These are phyloP conservation scores for Platichthys stellatus DNA, from an alignment of 2,113 vertebrate species.

Conservation along the genomic window DNA sequence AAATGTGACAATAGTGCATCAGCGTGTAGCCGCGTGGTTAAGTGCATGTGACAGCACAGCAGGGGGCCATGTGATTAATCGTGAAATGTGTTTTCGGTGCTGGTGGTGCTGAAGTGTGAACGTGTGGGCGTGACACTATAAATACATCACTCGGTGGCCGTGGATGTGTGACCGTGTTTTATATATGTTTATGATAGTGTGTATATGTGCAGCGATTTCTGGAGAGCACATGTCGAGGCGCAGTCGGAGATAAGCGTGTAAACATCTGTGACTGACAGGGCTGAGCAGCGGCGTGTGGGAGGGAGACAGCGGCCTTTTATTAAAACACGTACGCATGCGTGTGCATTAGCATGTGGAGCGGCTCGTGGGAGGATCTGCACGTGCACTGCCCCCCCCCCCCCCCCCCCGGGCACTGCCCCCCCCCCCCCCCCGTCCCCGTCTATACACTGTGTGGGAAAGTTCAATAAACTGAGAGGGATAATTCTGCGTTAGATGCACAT, in stretches of 20 bases:
- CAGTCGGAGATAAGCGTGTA: slow-evolving; percentile 76
- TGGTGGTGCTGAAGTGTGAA: slow-evolving; percentile 69
- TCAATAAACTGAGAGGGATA: slow-evolving; percentile 61
- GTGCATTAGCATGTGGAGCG: slow-evolving; percentile 27
- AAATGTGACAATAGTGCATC: slow-evolving; percentile 56
- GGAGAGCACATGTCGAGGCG: slow-evolving; percentile 69
- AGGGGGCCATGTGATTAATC: slow-evolving; percentile 67
- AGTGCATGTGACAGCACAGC: slow-evolving; percentile 69
- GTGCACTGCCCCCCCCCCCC: neutral
- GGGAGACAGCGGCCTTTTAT: slow-evolving; percentile 54
- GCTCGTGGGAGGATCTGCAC: slow-evolving; percentile 52
- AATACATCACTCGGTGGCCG: slow-evolving; percentile 66
- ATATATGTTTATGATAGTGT: slow-evolving; percentile 60
- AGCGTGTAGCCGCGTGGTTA: slow-evolving; percentile 61
- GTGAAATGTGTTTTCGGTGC: slow-evolving; percentile 69
- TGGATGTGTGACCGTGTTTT: slow-evolving; percentile 63
- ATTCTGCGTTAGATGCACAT: slow-evolving; percentile 67
- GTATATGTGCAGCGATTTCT: slow-evolving; percentile 57
- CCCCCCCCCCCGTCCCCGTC: neutral
- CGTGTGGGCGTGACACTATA: slow-evolving; percentile 71
- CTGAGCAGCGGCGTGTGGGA: slow-evolving; percentile 65
- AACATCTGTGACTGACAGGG: slow-evolving; percentile 77
- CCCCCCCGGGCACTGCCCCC: neutral
- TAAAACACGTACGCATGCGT: slow-evolving; percentile 42
- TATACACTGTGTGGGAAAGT: slow-evolving; percentile 55